A percentile compares a stretch with the other conserved stretches of the same genome.
phyloP scores from a whole-genome alignment of 2,113 vertebrate species.

The Dissostichus mawsoni region DNA sequence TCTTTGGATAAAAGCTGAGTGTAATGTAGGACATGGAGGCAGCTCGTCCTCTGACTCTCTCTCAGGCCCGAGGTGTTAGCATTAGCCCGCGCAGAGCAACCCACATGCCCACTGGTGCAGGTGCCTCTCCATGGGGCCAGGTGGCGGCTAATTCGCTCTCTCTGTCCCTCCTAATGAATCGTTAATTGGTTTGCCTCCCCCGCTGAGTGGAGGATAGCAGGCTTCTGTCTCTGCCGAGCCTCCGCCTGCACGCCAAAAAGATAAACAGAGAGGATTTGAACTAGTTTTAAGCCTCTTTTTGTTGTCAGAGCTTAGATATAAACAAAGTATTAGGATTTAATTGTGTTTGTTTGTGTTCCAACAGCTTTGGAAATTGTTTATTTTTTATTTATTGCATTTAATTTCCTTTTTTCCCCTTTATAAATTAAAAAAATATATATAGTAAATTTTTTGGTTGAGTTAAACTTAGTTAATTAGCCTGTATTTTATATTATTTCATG shows the following conservation, averaged over 20 bases:
- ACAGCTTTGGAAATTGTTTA: no score
- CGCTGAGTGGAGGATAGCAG: conserved; percentile 74
- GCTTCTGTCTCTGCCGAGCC: conserved; percentile 66
- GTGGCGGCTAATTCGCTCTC: conserved; percentile 83
- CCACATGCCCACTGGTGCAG: conserved; percentile 83
- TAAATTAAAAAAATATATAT: no score
- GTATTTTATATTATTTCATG: no score
- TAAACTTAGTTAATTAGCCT: no score
- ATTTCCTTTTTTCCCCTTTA: no score
- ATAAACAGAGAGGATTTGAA: not conserved
- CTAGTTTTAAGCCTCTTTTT: conserved; percentile 5
- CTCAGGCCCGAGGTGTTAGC: conserved; percentile 48
- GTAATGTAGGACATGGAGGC: conserved; percentile 24
- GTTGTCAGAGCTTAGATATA: not conserved
- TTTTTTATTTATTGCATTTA: no score
- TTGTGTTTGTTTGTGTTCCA: no score
- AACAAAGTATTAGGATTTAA: no score
- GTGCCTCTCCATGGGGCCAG: conserved; percentile 85
- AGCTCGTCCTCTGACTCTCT: conserved; percentile 49
- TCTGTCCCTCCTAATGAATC: conserved; percentile 85
- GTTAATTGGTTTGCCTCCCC: conserved; percentile 87
- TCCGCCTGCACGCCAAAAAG: conserved; percentile 25
- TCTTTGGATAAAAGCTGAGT: no score
- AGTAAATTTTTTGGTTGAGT: no score
- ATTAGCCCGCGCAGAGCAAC: conserved; percentile 65